phyloP scores from a whole-genome alignment of 2,888 invertebrate species.

The Helobdella robusta region DNA sequence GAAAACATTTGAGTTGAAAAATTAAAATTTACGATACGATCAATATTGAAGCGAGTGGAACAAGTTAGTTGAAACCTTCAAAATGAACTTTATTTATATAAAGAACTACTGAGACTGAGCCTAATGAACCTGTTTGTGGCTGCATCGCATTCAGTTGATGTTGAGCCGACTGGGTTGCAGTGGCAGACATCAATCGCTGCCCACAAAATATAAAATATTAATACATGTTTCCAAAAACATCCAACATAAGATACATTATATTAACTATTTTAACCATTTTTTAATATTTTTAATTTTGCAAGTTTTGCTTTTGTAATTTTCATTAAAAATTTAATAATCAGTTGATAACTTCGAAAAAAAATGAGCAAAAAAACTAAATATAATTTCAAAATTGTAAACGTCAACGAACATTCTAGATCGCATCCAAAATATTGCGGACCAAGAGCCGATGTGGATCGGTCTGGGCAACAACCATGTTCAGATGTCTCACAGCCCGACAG shows the following conservation, averaged over 20 bases:
- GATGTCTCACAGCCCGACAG: slow-evolving; percentile 8
- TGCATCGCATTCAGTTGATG: slow-evolving; percentile 1
- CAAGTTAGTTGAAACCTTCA: too few species aligned
- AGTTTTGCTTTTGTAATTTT: too few species aligned
- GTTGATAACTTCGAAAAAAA: neutral
- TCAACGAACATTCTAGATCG: neutral
- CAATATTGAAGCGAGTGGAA: too few species aligned
- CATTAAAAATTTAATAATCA: neutral
- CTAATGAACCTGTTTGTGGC: slow-evolving; percentile 4
- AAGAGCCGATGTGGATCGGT: slow-evolving; percentile 3
- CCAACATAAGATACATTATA: too few species aligned
- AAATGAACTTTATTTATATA: too few species aligned
- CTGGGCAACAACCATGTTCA: slow-evolving; percentile 16
- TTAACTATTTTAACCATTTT: too few species aligned
- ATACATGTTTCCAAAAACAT: neutral
- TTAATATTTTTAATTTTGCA: too few species aligned
- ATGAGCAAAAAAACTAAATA: too few species aligned
- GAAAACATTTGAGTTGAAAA: too few species aligned
- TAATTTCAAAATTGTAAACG: too few species aligned
- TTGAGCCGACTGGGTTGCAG: slow-evolving; percentile 17
- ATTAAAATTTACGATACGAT: too few species aligned
- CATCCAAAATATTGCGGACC: slow-evolving; percentile 17
- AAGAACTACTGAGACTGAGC: too few species aligned
- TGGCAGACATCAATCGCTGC: slow-evolving; percentile 9
- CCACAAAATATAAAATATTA: neutral